Evolutionary conservation across 2,888 invertebrate species (phyloP), one percentile per base, ranked within the genome.

Genomic region (Petrolisthes cinctipes): DNA sequence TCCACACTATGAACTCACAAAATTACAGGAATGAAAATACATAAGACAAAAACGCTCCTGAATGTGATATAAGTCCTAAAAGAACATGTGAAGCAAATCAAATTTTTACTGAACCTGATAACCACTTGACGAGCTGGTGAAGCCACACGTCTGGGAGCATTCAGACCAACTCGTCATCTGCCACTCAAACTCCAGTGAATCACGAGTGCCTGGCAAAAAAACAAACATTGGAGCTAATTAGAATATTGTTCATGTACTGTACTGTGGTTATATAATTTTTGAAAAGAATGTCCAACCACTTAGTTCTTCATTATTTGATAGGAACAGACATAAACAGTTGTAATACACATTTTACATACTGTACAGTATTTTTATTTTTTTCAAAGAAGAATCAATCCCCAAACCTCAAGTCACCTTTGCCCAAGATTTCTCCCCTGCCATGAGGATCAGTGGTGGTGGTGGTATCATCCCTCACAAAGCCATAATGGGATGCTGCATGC

Each of bases 71-170:
- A 37, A 37, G 37, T 37, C 37, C 37, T 37, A 37, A 37, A 37
- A 37, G 37, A 37, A 37, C 37, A 37, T 37, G 37, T 37, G 37
- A 37, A 37, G 20, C n/a, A 14, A 5, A 79, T 73, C 73, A 73
- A 73, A 2, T 17, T 11, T n/a, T 79, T 20, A 54, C 11, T 51
- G 61, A 56, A 90, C 90, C 89, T 90, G 90, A 51, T 80, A 90
- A 20, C 90, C 90, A 51, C 87, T 85, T 17, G 89, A 85, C 2
- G 89, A 94, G 1, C 97, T 97, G 85, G 94, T 94, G 75, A 95
- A 95, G 0, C 97, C 97, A 92, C 98, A 98, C 0, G 95, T 95
- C 91, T 96, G 95, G 1, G 96, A 96, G 92, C 98, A 98, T 17
- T 95, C 94, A 0, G 97, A 96, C 98, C 98, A 98, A 11, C 96